phyloP scores from a whole-genome alignment of 2,113 vertebrate genomes.

The Colistium nudipinnis region DNA sequence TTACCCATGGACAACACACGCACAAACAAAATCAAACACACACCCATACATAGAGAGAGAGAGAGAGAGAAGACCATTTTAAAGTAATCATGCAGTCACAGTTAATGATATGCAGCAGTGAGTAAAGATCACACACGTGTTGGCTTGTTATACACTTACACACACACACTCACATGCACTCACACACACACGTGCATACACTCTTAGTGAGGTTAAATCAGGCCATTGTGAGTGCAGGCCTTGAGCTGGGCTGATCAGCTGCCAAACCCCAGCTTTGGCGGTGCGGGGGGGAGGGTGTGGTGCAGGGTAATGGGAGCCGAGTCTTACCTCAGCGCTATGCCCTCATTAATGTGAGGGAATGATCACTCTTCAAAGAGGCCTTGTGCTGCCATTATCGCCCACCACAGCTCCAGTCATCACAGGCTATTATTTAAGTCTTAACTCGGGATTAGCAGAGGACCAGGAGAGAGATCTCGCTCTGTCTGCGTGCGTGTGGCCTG shows the following conservation, averaged over 20 bases:
- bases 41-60: slow-evolving; percentile 8
- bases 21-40: slow-evolving; percentile 20
- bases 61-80: slow-evolving; percentile 9
- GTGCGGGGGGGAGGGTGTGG: slow-evolving; percentile 49
- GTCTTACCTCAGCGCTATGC: slow-evolving; percentile 67
- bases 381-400: slow-evolving; percentile 57
- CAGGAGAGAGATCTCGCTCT: slow-evolving; percentile 43
- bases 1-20: slow-evolving; percentile 3
- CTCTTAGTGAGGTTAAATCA: slow-evolving; percentile 52
- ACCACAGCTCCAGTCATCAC: slow-evolving; percentile 55
- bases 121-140: slow-evolving; percentile 61
- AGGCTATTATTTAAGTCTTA: slow-evolving; percentile 57
- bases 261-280: slow-evolving; percentile 67
- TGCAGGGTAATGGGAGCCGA: slow-evolving; percentile 52
- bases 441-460: slow-evolving; percentile 46
- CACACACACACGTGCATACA: slow-evolving; percentile 9
- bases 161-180: slow-evolving; percentile 18
- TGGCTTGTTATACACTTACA: slow-evolving; percentile 48
- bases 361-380: slow-evolving; percentile 74
- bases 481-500: slow-evolving; percentile 17
- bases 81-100: slow-evolving; percentile 40
- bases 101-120: slow-evolving; percentile 53
- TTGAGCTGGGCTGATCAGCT: slow-evolving; percentile 62
- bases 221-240: slow-evolving; percentile 65
- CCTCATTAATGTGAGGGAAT: slow-evolving; percentile 72